Evolutionary conservation across 2,888 invertebrate genomes (phyloP).

Genomic region (Synanthedon formicaeformis): DNA sequence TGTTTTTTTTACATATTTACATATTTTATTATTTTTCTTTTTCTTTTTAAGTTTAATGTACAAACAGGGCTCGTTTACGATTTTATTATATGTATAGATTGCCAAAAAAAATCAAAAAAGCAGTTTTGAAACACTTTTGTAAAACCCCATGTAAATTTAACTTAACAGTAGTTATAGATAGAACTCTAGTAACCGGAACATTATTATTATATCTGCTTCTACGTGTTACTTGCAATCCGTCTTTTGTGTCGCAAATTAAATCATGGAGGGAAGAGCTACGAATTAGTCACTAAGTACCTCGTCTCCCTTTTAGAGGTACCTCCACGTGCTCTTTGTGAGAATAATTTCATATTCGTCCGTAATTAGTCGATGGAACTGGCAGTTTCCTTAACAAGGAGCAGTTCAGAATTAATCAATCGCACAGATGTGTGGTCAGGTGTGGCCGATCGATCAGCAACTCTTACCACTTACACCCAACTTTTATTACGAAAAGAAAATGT

Average conservation of each 20-base stretch:
- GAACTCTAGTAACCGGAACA: too few species aligned
- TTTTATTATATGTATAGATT: too few species aligned
- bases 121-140: too few species aligned
- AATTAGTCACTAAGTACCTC: conserved; percentile 38
- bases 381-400: conserved; percentile 22
- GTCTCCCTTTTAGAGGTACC: conserved; percentile 26
- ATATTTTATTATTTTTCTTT: too few species aligned
- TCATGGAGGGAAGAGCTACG: conserved; percentile 33
- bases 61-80: too few species aligned
- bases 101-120: too few species aligned
- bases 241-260: conserved; percentile 46
- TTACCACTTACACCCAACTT: background rate
- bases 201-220: too few species aligned
- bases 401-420: conserved; percentile 20
- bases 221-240: conserved; percentile 5
- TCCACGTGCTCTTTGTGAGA: conserved; percentile 24
- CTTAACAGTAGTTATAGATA: too few species aligned
- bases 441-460: conserved; percentile 1
- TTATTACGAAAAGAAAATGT: background rate
- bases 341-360: conserved; percentile 41
- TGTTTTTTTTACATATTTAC: too few species aligned
- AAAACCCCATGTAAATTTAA: too few species aligned
- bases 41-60: too few species aligned
- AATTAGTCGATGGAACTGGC: conserved; percentile 18
- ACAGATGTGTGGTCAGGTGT: conserved; percentile 1